Conservation (phyloP, 2,113 vertebrate genomes). For the Aspidoscelis tigris region DNA sequence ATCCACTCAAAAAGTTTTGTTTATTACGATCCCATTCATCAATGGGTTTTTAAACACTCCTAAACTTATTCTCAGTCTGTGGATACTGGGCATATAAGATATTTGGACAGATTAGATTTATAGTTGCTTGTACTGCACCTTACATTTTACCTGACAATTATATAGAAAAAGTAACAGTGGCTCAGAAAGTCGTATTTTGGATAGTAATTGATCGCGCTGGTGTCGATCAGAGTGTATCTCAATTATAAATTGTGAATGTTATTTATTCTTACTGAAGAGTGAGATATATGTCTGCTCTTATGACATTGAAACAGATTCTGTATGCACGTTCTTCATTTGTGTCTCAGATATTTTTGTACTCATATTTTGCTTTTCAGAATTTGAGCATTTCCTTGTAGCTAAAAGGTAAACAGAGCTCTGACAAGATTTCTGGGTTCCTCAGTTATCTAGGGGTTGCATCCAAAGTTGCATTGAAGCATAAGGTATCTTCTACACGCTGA, state of each 20-base stretch:
- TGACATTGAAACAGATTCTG: background rate
- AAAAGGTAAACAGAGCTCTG: background rate
- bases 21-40: background rate
- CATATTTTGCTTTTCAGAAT: slow-evolving; percentile 32
- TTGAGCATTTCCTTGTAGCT: slow-evolving; percentile 43
- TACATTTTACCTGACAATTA: background rate
- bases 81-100: background rate
- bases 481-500: background rate
- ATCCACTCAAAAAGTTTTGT: background rate
- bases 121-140: background rate
- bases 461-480: background rate
- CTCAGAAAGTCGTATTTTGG: background rate
- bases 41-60: background rate
- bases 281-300: slow-evolving; percentile 30
- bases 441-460: slow-evolving; percentile 25
- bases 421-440: background rate
- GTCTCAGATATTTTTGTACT: slow-evolving; percentile 7
- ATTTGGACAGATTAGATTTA: slow-evolving; percentile 4
- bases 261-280: slow-evolving; percentile 22
- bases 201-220: background rate
- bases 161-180: background rate
- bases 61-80: background rate
- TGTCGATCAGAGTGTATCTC: background rate
- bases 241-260: background rate
- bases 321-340: slow-evolving; percentile 17